phyloP scores from a whole-genome alignment of 2,888 invertebrate genomes.

The Pandemis cinnamomeana region DNA sequence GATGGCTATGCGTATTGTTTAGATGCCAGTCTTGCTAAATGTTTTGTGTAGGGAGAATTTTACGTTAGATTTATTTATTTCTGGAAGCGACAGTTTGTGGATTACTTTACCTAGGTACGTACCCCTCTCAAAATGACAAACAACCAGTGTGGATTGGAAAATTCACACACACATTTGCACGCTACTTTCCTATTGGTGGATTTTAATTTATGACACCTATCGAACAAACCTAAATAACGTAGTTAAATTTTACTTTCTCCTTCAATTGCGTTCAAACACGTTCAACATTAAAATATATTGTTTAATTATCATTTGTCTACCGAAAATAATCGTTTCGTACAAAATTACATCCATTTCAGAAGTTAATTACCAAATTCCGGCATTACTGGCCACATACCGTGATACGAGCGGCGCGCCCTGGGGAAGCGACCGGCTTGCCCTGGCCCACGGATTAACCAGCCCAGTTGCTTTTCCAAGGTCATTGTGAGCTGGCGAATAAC shows the following conservation, averaged over 20 bases:
- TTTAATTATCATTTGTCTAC: slow-evolving; percentile 21
- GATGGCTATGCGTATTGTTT: too few species aligned
- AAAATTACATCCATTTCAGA: slow-evolving; percentile 36
- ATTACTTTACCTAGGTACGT: too few species aligned
- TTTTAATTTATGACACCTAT: too few species aligned
- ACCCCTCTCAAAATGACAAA: too few species aligned
- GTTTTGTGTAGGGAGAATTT: too few species aligned
- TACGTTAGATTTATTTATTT: too few species aligned
- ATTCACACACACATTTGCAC: too few species aligned
- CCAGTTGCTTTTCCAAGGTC: neutral
- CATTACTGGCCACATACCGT: slow-evolving; percentile 37
- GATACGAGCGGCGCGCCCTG: neutral
- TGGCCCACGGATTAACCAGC: neutral
- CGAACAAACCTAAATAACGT: too few species aligned
- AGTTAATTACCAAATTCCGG: slow-evolving; percentile 40
- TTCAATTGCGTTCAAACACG: neutral
- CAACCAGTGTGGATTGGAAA: too few species aligned
- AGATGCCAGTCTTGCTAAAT: too few species aligned
- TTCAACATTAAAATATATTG: slow-evolving; percentile 8
- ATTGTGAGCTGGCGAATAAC: neutral
- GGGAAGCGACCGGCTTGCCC: neutral
- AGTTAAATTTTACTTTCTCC: neutral
- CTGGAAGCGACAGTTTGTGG: too few species aligned
- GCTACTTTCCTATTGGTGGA: too few species aligned
- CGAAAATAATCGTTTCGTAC: slow-evolving; percentile 32